These are phyloP conservation scores for Scolopax rusticola DNA, from an alignment of 2,797 vertebrate species.

Conservation along the genomic window DNA sequence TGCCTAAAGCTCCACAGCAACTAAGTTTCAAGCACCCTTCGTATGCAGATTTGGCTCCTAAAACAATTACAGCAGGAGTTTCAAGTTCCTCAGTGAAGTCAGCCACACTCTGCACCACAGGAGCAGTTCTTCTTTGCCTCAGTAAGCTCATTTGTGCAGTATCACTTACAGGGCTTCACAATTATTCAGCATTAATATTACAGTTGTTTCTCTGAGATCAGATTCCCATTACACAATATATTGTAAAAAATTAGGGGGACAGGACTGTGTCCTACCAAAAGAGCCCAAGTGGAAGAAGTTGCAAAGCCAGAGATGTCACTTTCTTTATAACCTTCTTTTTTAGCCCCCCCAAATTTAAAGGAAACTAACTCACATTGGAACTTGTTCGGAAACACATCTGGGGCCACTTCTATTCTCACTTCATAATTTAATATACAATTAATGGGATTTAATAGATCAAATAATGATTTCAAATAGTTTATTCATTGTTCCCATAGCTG, in stretches of 20 bases:
- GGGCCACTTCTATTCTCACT: not conserved
- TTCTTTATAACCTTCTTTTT: not conserved
- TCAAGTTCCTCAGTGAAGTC: not conserved
- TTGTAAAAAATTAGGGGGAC: not conserved
- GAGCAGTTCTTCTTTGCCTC: not conserved
- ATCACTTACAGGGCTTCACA: not conserved
- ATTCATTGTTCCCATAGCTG: not conserved
- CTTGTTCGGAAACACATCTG: not conserved
- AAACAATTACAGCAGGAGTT: not conserved
- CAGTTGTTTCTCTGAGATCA: not conserved
- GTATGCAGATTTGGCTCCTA: not conserved
- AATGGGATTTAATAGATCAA: not conserved
- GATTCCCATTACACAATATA: not conserved
- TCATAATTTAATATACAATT: not conserved
- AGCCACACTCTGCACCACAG: not conserved
- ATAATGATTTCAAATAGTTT: not conserved
- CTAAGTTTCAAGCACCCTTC: not conserved
- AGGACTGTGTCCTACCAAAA: not conserved
- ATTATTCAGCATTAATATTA: not conserved
- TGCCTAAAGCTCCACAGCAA: not conserved
- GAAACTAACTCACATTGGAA: not conserved
- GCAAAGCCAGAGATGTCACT: not conserved
- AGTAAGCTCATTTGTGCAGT: not conserved
- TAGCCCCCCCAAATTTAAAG: not conserved
- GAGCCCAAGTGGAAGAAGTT: not conserved